Evolutionary conservation across 2,797 vertebrate species (phyloP).

Genomic region (Gymnoscopelus microlampas): DNA sequence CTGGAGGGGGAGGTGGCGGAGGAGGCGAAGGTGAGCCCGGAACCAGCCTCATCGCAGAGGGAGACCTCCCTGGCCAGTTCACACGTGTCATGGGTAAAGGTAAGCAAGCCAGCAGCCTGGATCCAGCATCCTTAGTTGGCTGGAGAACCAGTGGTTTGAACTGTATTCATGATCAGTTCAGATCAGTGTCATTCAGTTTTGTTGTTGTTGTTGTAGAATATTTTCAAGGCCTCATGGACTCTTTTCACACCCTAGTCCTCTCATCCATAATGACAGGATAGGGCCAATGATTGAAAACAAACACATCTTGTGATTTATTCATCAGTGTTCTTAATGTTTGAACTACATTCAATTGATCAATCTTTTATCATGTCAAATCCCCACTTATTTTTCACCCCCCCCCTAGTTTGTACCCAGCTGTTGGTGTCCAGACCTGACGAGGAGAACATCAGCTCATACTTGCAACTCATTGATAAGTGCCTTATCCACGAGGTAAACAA

Average conservation of each 20-base stretch:
- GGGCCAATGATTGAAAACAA: no score
- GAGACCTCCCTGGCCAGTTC: slow-evolving; percentile 94
- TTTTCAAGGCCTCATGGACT: no score
- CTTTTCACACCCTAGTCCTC: no score
- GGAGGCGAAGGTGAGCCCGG: slow-evolving; percentile 89
- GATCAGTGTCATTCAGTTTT: not conserved
- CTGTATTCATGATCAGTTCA: no score
- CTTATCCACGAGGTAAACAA: slow-evolving; percentile 93
- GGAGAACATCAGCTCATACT: slow-evolving; percentile 98
- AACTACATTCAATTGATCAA: no score
- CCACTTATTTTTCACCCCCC: not conserved
- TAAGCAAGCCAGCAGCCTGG: slow-evolving; percentile 51
- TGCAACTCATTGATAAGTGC: slow-evolving; percentile 98
- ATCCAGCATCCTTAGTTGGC: no score
- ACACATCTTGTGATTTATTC: no score
- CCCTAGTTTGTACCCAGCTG: slow-evolving; percentile 96
- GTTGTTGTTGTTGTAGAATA: not conserved
- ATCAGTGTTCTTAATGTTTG: no score
- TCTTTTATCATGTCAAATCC: no score
- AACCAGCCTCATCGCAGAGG: slow-evolving; percentile 85
- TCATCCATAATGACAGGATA: no score
- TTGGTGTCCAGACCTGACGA: slow-evolving; percentile 96
- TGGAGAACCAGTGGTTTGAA: no score
- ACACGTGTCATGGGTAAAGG: slow-evolving; percentile 99
- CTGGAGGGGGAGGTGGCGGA: slow-evolving; percentile 82